Base-by-base conservation (phyloP, 2,113 vertebrate species). In the Phalacrocorax carbo region DNA sequence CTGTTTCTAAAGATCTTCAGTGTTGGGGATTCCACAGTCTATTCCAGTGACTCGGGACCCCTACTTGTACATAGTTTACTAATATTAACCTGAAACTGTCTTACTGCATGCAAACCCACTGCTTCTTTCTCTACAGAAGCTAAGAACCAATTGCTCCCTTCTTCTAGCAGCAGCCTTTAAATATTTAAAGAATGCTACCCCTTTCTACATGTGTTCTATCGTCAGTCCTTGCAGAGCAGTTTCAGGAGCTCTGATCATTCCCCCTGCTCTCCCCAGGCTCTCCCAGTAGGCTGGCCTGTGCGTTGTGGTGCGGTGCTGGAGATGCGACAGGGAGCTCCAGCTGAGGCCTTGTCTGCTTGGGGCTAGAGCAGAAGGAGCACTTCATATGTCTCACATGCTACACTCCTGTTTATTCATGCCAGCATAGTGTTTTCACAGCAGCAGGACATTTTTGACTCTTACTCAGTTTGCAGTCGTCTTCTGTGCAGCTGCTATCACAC, bases 391-490 rank as follows among this genome's bases (percentile, higher is more conserved):
- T 64, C 13, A 0, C 15, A 9, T 30, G 44, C 81, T 88, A 13
- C 5, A 10, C 27, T 32, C 48, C 55, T 60, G 73, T 79, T 93
- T 57, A 36, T 51, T 82, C 21, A 25, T 75, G 60, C 76, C 88
- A 93, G 46, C 17, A 17, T 40, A 58, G 44, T 81, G 65, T 79
- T 97, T 96, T 95, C 95, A 96, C 89, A 96, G 57, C 93, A 95
- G 95, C 94, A 69, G 91, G 93, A 93, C 46, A 14, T 75, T 96
- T 93, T 52, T 84, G 42, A 81, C 60, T 97, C 52, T 61, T 23
- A 19, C 34, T 66, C 72, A 60, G 3, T 81, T 70, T 88, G 80
- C 70, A 73, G 69, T 51, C 0, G 0, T 84, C 48, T 93, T 79
- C 69, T 82, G 44, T 71, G 65, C 70, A 87, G 86, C 84, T 95